A percentile compares a stretch with the other conserved stretches of the same genome.
Evolutionary conservation across 2,797 vertebrate genomes (phyloP).

Genomic region (Danio albolineatus): DNA sequence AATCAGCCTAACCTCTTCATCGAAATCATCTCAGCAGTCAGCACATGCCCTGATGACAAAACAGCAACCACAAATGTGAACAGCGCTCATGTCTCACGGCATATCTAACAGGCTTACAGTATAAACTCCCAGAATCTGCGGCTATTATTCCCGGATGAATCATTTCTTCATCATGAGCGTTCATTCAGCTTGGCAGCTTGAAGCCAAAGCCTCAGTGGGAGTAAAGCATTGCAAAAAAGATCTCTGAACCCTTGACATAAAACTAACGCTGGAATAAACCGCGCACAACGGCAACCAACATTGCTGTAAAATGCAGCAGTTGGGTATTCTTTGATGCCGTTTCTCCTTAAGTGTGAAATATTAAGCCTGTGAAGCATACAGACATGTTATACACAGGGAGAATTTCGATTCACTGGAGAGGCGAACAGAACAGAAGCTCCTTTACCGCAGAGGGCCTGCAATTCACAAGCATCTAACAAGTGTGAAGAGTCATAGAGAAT

Average conservation of each 20-base stretch:
- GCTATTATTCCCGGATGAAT: slow-evolving; percentile 16
- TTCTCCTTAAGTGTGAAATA: slow-evolving; percentile 31
- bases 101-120: slow-evolving; percentile 12
- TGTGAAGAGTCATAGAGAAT: slow-evolving; percentile 53
- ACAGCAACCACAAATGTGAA: slow-evolving; percentile 16
- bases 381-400: slow-evolving; percentile 13
- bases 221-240: slow-evolving; percentile 26
- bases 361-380: slow-evolving; percentile 30
- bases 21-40: slow-evolving; percentile 4
- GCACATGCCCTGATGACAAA: neutral
- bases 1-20: slow-evolving; percentile 10
- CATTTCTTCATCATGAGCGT: slow-evolving; percentile 19
- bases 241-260: slow-evolving; percentile 12
- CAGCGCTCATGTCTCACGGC: slow-evolving; percentile 8
- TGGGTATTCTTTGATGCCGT: slow-evolving; percentile 23
- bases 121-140: slow-evolving; percentile 12
- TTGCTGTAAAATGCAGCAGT: slow-evolving; percentile 16
- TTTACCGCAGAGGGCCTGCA: slow-evolving; percentile 38
- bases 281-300: slow-evolving; percentile 7
- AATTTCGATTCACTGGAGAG: slow-evolving; percentile 16
- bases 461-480: slow-evolving; percentile 54
- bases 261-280: slow-evolving; percentile 17
- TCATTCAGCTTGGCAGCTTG: slow-evolving; percentile 24
- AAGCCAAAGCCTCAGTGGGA: slow-evolving; percentile 24
- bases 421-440: slow-evolving; percentile 31